Evolutionary conservation across 2,888 invertebrate species (phyloP), one percentile per base, ranked within the genome.

Genomic region (Andrena dorsata): DNA sequence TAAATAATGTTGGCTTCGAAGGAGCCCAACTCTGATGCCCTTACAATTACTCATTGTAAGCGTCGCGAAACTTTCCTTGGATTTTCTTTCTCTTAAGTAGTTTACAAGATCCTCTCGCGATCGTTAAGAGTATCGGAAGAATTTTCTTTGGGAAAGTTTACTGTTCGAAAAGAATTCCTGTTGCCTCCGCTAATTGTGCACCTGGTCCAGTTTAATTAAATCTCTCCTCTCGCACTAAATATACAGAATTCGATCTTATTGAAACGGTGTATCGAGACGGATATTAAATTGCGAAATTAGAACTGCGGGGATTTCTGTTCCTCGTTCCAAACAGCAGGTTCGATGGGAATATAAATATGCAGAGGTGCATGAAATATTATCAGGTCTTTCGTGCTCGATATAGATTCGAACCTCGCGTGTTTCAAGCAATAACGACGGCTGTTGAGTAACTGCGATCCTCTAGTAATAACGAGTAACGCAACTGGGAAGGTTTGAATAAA

Each of bases 131-230:
- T 35, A 35, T 65, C 41, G 26, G 35, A n/a, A 26, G 20, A 63
- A 51, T 51, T 10, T 20, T 13, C 10, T 30, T 61, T 13, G 8
- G 13, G 26, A 10, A 10, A 6, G n/a, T 28, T 20, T 30, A 23
- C 5, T 23, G 28, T 1, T 47, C n/a, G 53, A 53, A 56, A 56
- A 28, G 32, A 49, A 28, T 35, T 32, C 13, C 30, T 49, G 0
- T n/a, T 58, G 56, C 58, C 70, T 51, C 58, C 49, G 28, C 41
- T 28, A 63, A 49, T 69, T 35, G 53, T 23, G 6, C 49, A 10
- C 16, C 53, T 13, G 63, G 32, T 51, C 56, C 69, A 51, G 63
- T 69, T 78, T 78, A 76, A 79, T 79, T 79, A 79, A 79, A 79
- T 68, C 56, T 69, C 56, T 23, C 16, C 35, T 7, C 26, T 26